Conservation (phyloP, 1,140 invertebrate species). For the Pseudachorutes palmiensis region DNA sequence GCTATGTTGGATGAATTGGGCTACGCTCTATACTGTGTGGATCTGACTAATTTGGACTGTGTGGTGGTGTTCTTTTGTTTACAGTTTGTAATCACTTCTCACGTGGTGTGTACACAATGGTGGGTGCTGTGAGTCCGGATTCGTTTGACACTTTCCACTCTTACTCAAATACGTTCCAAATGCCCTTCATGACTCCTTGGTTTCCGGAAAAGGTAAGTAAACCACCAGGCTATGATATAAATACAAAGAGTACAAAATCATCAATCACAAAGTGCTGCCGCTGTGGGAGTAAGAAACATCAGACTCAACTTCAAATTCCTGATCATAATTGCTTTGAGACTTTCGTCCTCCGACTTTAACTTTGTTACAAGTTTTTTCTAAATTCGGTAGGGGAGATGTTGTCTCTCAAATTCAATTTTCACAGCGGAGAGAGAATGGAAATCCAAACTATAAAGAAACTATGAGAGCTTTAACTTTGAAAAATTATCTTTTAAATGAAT, state of each 20-base stretch:
- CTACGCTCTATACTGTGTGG: no score
- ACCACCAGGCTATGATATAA: background rate
- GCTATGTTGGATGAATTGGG: no score
- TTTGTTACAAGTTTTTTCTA: background rate
- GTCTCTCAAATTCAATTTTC: slow-evolving; percentile 1
- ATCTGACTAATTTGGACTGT: no score
- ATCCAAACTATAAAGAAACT: background rate
- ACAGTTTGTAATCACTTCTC: slow-evolving; percentile 87
- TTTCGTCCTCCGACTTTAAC: background rate
- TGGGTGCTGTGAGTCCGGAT: slow-evolving; percentile 81
- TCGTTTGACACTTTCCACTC: slow-evolving; percentile 90
- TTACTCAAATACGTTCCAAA: slow-evolving; percentile 90
- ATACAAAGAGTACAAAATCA: background rate
- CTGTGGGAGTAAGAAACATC: background rate
- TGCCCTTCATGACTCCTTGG: slow-evolving; percentile 90
- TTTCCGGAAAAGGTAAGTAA: slow-evolving; percentile 75
- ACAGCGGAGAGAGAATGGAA: background rate
- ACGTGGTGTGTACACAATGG: slow-evolving; percentile 77
- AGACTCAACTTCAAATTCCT: background rate
- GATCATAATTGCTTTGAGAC: slow-evolving; percentile 2
- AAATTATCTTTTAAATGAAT: background rate
- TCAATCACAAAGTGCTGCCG: background rate
- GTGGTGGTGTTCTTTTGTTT: slow-evolving; percentile 42
- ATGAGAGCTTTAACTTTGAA: background rate
- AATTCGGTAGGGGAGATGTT: background rate